Evolutionary conservation across 2,888 invertebrate species (phyloP), one percentile per base, ranked within the genome.

Genomic region (Danaus chrysippus): DNA sequence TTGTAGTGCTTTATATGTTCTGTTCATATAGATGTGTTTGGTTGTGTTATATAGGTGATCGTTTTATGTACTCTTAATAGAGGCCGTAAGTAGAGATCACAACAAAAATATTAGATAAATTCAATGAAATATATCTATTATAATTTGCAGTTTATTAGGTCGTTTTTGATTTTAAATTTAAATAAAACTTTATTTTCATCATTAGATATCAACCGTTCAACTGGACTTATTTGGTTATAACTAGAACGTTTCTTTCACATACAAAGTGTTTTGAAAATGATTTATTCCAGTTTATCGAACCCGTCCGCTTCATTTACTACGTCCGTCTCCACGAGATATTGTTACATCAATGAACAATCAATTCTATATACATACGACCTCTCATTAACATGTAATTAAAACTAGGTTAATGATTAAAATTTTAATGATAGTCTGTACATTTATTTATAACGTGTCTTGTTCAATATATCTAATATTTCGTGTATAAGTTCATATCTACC

Each of bases 1-100:
- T 63, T 66, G 52, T 44, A 54, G 63, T 66, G 65, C 57, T 65
- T 19, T 61, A 46, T 56, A 62, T 55, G 57, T 58, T 57, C 56
- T 54, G 59, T 19, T 56, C 61, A n/a, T 54, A 57, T 44, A 58
- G 54, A 60, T 60, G 60, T 49, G 49, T 15, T 13, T 17, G 23
- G 5, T 23, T 23, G 23, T n/a, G n/a, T n/a, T n/a, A n/a, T n/a
- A n/a, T n/a, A n/a, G n/a, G n/a, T 5, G 23, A 34, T 5, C 23
- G 23, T 34, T 34, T 34, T 5, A 34, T 34, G 2, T 3, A 34
- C 6, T 6, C 23, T 34, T 5, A 34, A 34, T 34, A 34, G 23
- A 34, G 23, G 23, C 23, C 23, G 23, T 34, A 34, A 34, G 23
- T 34, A 34, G 8, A 34, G 23, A 23, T 34, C 23, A 34, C 6